phyloP scores from a whole-genome alignment of 1,140 invertebrate genomes.

The Ditylenchus dipsaci region DNA sequence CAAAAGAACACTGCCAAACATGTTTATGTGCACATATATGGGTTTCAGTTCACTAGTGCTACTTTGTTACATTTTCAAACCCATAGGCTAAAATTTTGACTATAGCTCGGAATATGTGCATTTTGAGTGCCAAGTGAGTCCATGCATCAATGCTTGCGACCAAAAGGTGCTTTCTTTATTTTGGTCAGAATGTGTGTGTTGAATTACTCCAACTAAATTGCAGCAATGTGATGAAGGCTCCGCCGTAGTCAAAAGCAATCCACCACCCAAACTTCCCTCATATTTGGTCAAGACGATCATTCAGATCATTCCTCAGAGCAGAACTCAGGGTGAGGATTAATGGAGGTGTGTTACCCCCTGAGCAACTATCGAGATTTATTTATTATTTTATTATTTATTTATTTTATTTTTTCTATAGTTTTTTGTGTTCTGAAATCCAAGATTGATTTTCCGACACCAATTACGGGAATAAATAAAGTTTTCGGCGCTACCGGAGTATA shows the following conservation, averaged over 20 bases:
- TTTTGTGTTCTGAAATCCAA: not conserved
- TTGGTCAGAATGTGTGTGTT: not conserved
- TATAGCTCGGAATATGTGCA: constrained; percentile 22
- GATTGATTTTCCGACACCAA: too few relatives aligned
- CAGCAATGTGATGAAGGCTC: constrained; percentile 7
- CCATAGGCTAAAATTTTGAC: not conserved
- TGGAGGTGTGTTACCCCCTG: not conserved
- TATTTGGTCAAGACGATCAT: constrained; percentile 3
- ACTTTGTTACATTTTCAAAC: not conserved
- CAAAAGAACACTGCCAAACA: constrained; percentile 19
- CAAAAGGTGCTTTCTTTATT: not conserved
- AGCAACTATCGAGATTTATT: too few relatives aligned
- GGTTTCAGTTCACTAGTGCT: constrained; percentile 24
- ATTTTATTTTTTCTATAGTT: not conserved
- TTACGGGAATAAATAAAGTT: too few relatives aligned
- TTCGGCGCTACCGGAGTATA: too few relatives aligned
- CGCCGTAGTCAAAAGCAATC: not conserved
- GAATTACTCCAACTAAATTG: not conserved
- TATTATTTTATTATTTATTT: too few relatives aligned
- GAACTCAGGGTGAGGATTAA: not conserved
- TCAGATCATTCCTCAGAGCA: not conserved
- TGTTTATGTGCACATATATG: constrained; percentile 34
- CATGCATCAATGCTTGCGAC: constrained; percentile 21
- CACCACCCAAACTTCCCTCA: not conserved
- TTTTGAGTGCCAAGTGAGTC: constrained; percentile 36